Percentiles rank a stretch among this genome's conserved stretches.
Evolutionary conservation across 2,113 vertebrate genomes (phyloP).

Genomic region (Dromas ardeola): DNA sequence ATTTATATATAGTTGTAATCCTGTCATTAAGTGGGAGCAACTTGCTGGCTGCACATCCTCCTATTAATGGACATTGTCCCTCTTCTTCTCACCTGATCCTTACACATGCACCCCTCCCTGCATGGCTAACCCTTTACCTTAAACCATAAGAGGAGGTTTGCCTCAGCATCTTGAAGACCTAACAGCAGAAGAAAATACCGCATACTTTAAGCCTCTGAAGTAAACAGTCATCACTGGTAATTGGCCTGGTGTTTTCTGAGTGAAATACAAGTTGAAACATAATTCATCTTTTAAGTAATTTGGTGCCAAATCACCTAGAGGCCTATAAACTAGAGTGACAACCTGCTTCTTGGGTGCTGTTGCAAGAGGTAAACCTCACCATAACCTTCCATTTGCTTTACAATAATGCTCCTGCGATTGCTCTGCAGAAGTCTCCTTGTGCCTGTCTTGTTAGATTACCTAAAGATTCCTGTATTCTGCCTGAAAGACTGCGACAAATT

Average conservation of each 20-base stretch:
- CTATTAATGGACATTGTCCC: background rate
- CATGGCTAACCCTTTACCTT: background rate
- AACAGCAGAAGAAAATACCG: background rate
- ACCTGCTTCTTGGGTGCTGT: background rate
- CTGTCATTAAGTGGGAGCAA: background rate
- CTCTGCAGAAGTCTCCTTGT: background rate
- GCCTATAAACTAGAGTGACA: background rate
- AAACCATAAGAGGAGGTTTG: background rate
- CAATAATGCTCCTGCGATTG: background rate
- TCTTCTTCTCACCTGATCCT: background rate
- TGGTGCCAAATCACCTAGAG: background rate
- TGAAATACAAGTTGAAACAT: constrained; percentile 7
- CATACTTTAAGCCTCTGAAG: background rate
- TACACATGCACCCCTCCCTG: background rate
- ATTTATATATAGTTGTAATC: background rate
- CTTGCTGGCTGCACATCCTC: background rate
- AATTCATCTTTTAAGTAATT: constrained; percentile 1
- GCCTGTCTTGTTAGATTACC: background rate
- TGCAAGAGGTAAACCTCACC: background rate
- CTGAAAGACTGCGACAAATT: background rate
- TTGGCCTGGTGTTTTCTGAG: background rate
- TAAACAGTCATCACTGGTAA: background rate
- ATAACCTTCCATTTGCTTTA: background rate
- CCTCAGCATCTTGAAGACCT: background rate
- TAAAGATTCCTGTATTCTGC: background rate